phyloP scores from a whole-genome alignment of 2,888 invertebrate genomes.

The Ernsta delagoae region DNA sequence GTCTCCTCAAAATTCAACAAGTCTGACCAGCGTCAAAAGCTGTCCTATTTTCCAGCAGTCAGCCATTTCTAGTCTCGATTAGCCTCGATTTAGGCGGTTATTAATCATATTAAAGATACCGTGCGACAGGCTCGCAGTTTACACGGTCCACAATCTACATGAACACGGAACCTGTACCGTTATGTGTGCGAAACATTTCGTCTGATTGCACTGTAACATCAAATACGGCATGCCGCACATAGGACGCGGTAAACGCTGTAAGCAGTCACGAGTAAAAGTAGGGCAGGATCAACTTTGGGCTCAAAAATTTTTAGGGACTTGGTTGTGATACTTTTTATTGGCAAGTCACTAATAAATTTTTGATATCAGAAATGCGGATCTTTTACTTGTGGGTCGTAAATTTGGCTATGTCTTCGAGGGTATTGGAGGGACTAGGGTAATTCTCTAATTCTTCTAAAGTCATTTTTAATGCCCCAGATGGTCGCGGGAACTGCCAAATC shows the following conservation, averaged over 20 bases:
- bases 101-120: constrained; percentile 52
- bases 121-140: constrained; percentile 45
- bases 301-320: no score
- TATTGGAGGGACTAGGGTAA: no score
- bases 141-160: constrained; percentile 49
- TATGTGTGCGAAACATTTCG: constrained; percentile 44
- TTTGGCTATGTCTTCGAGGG: no score
- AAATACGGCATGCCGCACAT: constrained; percentile 15
- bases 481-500: no score
- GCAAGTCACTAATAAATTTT: no score
- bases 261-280: not conserved
- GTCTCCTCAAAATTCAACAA: not conserved
- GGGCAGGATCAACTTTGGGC: no score
- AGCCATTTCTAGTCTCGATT: constrained; percentile 60
- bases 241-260: not conserved
- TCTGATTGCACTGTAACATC: constrained; percentile 35
- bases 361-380: no score
- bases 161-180: constrained; percentile 56
- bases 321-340: no score
- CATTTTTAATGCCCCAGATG: no score
- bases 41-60: constrained; percentile 45
- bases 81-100: constrained; percentile 57
- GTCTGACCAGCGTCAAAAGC: not conserved
- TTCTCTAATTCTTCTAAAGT: no score
- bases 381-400: no score